Evolutionary conservation across 2,888 invertebrate genomes (phyloP).

Genomic region (Orchestes rusci): DNA sequence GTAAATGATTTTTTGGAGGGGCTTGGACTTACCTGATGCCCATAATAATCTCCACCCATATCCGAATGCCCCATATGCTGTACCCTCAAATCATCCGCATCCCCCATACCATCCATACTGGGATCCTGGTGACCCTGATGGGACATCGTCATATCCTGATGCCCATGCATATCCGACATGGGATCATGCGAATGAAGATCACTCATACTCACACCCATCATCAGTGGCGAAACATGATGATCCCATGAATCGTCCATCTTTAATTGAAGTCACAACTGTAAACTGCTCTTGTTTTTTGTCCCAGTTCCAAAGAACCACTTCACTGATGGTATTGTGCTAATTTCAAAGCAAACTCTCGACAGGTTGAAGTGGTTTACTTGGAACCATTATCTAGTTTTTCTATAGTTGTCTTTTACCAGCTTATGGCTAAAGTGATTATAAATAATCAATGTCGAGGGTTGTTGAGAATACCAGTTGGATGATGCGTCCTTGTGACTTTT

Average conservation of each 20-base stretch:
- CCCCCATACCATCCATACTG: slow-evolving; percentile 15
- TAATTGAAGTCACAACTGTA: no score
- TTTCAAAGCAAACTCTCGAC: slow-evolving; percentile 17
- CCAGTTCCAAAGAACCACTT: slow-evolving; percentile 11
- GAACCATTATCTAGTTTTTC: slow-evolving; percentile 14
- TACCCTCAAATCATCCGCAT: slow-evolving; percentile 15
- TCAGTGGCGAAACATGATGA: slow-evolving; percentile 43
- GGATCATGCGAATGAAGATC: slow-evolving; percentile 35
- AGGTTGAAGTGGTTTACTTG: slow-evolving; percentile 10
- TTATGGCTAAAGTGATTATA: slow-evolving; percentile 10
- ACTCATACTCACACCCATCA: slow-evolving; percentile 43
- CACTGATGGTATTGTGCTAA: slow-evolving; percentile 8
- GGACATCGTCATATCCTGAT: slow-evolving; percentile 38
- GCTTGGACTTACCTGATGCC: slow-evolving; percentile 31
- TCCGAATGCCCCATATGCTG: slow-evolving; percentile 18
- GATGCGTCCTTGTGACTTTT: slow-evolving; percentile 15
- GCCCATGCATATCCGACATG: slow-evolving; percentile 28
- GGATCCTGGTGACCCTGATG: slow-evolving; percentile 22
- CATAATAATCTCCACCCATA: slow-evolving; percentile 27
- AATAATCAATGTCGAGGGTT: slow-evolving; percentile 15
- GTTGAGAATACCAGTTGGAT: slow-evolving; percentile 16
- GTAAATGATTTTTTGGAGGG: no score
- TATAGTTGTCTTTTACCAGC: no score
- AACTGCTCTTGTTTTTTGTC: slow-evolving; percentile 5
- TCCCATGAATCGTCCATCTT: slow-evolving; percentile 45